Evolutionary conservation across 2,113 vertebrate genomes (phyloP).

Genomic region (Mormyrus lacerda): DNA sequence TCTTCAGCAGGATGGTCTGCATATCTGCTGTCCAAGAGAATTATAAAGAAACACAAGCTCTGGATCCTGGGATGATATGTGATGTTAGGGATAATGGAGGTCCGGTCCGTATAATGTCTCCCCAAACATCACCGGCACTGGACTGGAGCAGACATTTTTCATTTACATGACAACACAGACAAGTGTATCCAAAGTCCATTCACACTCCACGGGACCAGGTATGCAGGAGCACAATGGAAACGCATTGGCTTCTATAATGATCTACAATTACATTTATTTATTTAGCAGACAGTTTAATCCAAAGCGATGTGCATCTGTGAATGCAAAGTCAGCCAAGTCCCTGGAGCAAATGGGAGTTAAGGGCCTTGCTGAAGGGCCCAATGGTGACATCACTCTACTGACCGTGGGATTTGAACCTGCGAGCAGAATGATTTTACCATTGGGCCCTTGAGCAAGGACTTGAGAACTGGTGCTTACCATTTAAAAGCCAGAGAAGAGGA

Average conservation of each 20-base stretch:
- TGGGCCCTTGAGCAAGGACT: neutral
- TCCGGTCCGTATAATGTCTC: neutral
- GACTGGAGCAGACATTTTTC: neutral
- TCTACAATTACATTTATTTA: neutral
- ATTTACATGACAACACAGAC: neutral
- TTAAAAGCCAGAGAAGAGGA: neutral
- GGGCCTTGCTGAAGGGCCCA: neutral
- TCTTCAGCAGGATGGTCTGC: neutral
- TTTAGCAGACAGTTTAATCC: neutral
- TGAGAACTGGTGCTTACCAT: neutral
- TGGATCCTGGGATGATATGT: neutral
- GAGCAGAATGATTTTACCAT: neutral
- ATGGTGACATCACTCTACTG: neutral
- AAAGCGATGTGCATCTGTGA: neutral
- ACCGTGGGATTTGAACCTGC: neutral
- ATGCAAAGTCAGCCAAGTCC: neutral
- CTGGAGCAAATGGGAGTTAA: neutral
- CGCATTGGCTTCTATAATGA: neutral
- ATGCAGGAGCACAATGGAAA: neutral
- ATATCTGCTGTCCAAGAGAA: constrained; percentile 16
- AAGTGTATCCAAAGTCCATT: constrained; percentile 1
- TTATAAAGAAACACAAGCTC: constrained; percentile 1
- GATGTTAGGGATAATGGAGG: neutral
- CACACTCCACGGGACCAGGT: neutral
- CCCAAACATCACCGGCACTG: neutral